Conservation (phyloP, 2,797 vertebrate genomes). For the Micropoecilia bifurca region DNA sequence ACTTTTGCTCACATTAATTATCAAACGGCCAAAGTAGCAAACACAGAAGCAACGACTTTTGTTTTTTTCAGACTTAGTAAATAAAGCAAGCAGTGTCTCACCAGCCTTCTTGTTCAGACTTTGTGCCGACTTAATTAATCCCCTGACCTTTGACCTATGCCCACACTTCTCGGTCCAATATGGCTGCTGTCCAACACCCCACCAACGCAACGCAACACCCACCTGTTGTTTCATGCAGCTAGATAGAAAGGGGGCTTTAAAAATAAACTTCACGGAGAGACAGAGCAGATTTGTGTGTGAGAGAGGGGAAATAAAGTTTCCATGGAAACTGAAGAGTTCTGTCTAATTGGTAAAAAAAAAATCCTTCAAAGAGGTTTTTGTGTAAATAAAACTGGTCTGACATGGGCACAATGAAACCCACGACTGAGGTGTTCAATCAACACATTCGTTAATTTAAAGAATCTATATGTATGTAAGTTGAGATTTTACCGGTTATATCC, state of each 20-base stretch:
- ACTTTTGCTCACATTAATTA: neutral
- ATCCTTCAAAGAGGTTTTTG: constrained; percentile 52
- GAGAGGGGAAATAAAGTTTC: constrained; percentile 66
- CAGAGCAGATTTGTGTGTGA: constrained; percentile 38
- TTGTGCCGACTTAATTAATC: constrained; percentile 36
- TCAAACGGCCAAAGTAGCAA: neutral
- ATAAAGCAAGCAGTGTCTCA: neutral
- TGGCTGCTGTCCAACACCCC: constrained; percentile 20
- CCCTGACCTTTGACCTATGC: constrained; percentile 41
- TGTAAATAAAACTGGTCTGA: constrained; percentile 39
- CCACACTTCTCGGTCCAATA: constrained; percentile 33
- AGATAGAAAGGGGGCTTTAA: constrained; percentile 57
- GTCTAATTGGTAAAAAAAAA: constrained; percentile 65
- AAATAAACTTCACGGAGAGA: constrained; percentile 57
- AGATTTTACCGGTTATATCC: too few species aligned
- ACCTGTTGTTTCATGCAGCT: constrained; percentile 62
- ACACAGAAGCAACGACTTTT: neutral
- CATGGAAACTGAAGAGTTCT: constrained; percentile 80
- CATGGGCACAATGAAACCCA: neutral
- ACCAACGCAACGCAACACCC: constrained; percentile 42
- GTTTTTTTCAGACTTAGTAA: neutral
- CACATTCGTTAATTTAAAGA: neutral
- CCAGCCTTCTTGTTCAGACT: constrained; percentile 31
- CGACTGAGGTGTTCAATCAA: constrained; percentile 2
- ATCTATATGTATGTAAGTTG: neutral